Conservation (phyloP, 2,888 invertebrate genomes). For the Craniophora ligustri region DNA sequence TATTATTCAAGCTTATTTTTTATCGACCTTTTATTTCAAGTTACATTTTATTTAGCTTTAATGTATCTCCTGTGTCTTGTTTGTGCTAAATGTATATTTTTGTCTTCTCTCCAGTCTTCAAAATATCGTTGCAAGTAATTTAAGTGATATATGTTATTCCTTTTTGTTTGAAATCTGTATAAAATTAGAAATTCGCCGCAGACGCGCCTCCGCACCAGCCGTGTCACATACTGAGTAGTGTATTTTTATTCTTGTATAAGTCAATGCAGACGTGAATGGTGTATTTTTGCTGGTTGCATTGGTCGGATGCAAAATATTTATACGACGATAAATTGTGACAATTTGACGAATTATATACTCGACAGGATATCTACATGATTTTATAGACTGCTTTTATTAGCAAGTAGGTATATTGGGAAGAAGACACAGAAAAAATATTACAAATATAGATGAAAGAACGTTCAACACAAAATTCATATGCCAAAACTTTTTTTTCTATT, state of each 20-base stretch:
- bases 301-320: conserved; percentile 6
- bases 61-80: too few species aligned
- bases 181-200: conserved; percentile 36
- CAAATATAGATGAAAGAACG: too few species aligned
- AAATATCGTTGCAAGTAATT: not conserved
- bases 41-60: too few species aligned
- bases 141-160: conserved; percentile 15
- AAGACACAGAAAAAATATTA: too few species aligned
- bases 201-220: conserved; percentile 1
- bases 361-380: not conserved
- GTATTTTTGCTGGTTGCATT: conserved; percentile 18
- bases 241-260: conserved; percentile 31
- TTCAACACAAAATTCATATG: too few species aligned
- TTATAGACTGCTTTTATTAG: too few species aligned
- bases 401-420: too few species aligned
- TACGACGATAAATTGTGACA: not conserved
- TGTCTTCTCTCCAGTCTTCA: not conserved
- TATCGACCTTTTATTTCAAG: too few species aligned
- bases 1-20: too few species aligned
- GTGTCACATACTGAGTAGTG: conserved; percentile 12
- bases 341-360: not conserved
- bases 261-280: conserved; percentile 14
- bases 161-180: conserved; percentile 43
- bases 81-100: not conserved
- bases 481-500: too few species aligned